Evolutionary conservation across 2,888 invertebrate species (phyloP).

Genomic region (Tuta absoluta): DNA sequence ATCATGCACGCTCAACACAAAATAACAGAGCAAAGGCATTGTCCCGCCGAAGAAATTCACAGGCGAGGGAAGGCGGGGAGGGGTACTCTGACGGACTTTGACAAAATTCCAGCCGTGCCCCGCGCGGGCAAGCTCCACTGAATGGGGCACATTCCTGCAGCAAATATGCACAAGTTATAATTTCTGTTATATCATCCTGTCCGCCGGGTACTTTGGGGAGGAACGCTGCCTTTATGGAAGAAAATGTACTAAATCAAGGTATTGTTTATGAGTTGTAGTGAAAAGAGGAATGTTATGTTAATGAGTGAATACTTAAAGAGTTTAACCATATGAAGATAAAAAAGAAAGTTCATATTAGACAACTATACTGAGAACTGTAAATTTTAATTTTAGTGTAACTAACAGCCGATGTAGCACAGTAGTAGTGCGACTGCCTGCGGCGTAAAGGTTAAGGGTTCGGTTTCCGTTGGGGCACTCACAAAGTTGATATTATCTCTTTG

Average conservation of each 20-base stretch:
- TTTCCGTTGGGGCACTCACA: too few relatives aligned
- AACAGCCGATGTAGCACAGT: too few relatives aligned
- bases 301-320: too few relatives aligned
- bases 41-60: conserved; percentile 43
- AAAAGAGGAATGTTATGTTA: too few relatives aligned
- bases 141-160: conserved; percentile 57
- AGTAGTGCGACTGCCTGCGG: too few relatives aligned
- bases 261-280: neutral
- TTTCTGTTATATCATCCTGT: conserved; percentile 42
- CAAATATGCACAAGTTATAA: conserved; percentile 61
- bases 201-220: neutral
- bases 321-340: too few relatives aligned
- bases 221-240: neutral
- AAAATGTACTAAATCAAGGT: neutral
- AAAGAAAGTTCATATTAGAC: too few relatives aligned
- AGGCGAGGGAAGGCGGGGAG: conserved; percentile 30
- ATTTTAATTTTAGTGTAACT: too few relatives aligned
- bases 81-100: conserved; percentile 50
- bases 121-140: conserved; percentile 40
- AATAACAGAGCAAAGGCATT: conserved; percentile 42
- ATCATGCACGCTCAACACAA: conserved; percentile 15
- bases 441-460: too few relatives aligned
- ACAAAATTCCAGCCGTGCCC: conserved; percentile 60
- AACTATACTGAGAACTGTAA: too few relatives aligned
- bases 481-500: too few relatives aligned